These are phyloP conservation scores for Chelonoidis abingdonii DNA, from an alignment of 2,113 vertebrate species.

Conservation along the genomic window DNA sequence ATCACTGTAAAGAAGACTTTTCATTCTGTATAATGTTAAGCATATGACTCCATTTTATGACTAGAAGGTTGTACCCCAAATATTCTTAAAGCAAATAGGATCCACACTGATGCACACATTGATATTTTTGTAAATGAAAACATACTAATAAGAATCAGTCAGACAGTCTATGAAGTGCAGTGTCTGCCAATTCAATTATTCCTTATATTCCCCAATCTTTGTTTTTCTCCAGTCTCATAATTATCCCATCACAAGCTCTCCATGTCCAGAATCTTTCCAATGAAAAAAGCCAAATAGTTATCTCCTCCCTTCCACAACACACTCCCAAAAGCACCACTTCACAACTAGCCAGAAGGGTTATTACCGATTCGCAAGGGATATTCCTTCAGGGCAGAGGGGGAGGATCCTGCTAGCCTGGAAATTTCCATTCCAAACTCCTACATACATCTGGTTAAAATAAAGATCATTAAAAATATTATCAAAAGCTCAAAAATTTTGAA, in stretches of 20 bases:
- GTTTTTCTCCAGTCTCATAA: background rate
- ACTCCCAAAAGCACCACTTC: background rate
- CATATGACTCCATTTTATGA: background rate
- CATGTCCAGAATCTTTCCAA: background rate
- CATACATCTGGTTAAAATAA: rapidly evolving
- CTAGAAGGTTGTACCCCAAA: rapidly evolving
- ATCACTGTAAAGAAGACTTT: background rate
- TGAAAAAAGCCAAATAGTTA: background rate
- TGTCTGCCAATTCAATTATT: background rate
- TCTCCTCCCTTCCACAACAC: rapidly evolving
- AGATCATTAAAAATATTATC: background rate
- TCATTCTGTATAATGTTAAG: background rate
- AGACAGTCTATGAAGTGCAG: background rate
- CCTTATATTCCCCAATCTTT: background rate
- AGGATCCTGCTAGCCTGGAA: background rate
- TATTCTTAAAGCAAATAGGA: background rate
- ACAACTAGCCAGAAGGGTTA: background rate
- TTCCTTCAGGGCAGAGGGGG: background rate
- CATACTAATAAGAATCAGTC: background rate
- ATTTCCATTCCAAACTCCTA: background rate
- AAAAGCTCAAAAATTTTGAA: background rate
- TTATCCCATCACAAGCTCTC: background rate
- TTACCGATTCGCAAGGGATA: background rate
- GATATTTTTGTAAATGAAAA: background rate
- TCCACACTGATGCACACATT: background rate